Evolutionary conservation across 2,888 invertebrate genomes (phyloP), one percentile per base, ranked within the genome.

Genomic region (Diadegma fenestrale): DNA sequence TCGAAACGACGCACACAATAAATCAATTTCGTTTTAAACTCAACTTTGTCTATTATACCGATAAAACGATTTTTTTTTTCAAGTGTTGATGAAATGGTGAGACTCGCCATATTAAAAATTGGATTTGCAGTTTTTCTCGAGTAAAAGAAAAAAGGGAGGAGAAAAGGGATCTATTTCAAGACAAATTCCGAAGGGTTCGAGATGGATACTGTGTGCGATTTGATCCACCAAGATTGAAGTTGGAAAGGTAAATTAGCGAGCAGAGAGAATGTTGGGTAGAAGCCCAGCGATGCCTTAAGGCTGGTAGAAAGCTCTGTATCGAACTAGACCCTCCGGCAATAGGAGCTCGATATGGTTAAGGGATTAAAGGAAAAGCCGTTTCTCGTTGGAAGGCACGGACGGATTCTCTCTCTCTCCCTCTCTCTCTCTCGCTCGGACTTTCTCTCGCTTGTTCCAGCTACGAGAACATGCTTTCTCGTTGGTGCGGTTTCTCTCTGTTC

Each of bases 321-420:
- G 41, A 64, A 72, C 51, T 72, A 51, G 54, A 54, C 64, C 43
- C 72, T 72, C 43, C 14, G 14, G 45, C 63, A 48, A 41, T 72
- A 64, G 54, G n/a, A 66, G 41, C 79, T 48, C 33, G 79, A 58
- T 61, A 54, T 54, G 69, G 71, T 79, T 54, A 22, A 58, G 37
- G 71, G 61, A 73, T 80, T 80, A 80, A 80, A 72, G 64, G 51
- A 80, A 66, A 75, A 68, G 58, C 51, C 64, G 37, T 41, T 17
- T 30, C 68, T 61, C 48, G 68, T 81, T 68, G 43, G 45, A 43
- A 51, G 58, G 58, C 54, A 41, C 26, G 43, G 14, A 43, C 33
- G 73, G 45, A 75, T 80, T 14, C 48, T 17, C 48, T 4, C 48
- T 22, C 54, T 8, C 10, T 22, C 54, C 12, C 22, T 54, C 54